Conservation (phyloP, 2,113 vertebrate genomes). For the Halcyon malimbica region DNA sequence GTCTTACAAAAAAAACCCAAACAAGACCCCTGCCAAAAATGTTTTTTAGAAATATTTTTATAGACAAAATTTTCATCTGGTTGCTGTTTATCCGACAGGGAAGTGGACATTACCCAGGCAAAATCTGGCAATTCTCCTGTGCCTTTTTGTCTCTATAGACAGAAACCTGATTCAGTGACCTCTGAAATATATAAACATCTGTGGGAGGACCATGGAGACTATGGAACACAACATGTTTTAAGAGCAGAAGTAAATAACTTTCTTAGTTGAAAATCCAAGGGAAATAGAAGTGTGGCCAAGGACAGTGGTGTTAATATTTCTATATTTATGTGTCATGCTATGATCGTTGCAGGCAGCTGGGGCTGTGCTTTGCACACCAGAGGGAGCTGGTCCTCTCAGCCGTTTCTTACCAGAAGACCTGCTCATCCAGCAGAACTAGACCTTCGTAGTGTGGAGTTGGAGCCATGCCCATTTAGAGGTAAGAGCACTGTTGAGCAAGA, state of each 20-base stretch:
- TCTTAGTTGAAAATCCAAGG: background rate
- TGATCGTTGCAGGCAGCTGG: background rate
- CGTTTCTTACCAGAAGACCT: background rate
- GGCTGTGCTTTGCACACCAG: background rate
- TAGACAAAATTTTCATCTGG: background rate
- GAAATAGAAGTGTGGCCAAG: background rate
- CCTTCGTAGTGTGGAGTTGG: background rate
- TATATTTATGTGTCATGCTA: background rate
- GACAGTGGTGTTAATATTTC: background rate
- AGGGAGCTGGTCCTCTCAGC: background rate
- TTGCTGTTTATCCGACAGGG: background rate
- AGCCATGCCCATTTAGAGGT: background rate
- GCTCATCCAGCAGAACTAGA: background rate
- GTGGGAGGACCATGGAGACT: background rate
- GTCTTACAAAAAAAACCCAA: background rate
- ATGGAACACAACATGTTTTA: background rate
- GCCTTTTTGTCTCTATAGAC: background rate
- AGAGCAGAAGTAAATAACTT: background rate
- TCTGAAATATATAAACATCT: background rate
- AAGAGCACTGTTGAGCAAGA: background rate
- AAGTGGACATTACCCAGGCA: background rate
- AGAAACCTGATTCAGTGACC: background rate
- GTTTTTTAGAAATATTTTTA: background rate
- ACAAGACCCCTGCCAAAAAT: background rate
- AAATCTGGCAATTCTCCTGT: background rate